phyloP scores from a whole-genome alignment of 2,888 invertebrate genomes.

The Bellardia bayeri region DNA sequence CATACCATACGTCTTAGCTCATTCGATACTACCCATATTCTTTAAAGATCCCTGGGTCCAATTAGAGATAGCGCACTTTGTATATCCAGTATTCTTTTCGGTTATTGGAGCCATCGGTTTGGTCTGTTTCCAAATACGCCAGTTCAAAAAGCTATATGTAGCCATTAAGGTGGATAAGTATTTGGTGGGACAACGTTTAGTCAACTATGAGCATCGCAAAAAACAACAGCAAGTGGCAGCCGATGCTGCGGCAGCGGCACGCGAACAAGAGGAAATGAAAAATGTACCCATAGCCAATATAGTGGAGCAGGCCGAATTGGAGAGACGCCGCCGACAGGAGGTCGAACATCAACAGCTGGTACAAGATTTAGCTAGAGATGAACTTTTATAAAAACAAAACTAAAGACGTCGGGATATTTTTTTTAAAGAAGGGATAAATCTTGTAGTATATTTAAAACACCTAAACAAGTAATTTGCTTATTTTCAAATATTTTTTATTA shows the following conservation, averaged over 20 bases:
- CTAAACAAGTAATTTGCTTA: constrained; percentile 23
- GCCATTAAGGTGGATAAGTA: constrained; percentile 99
- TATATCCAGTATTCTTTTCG: constrained; percentile 95
- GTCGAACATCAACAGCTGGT: constrained; percentile 64
- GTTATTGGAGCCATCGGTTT: constrained; percentile 88
- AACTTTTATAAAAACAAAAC: constrained; percentile 60
- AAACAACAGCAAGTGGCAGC: constrained; percentile 85
- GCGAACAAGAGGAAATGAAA: constrained; percentile 72
- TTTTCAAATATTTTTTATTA: constrained; percentile 12
- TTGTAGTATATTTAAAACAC: constrained; percentile 22
- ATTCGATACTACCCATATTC: constrained; percentile 89
- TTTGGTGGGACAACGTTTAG: constrained; percentile 97
- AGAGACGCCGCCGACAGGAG: constrained; percentile 65
- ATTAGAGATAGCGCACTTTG: constrained; percentile 91
- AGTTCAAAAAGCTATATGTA: constrained; percentile 97
- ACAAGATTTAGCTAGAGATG: constrained; percentile 71
- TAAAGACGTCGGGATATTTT: constrained; percentile 2
- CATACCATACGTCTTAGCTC: constrained; percentile 95
- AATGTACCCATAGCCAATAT: constrained; percentile 70
- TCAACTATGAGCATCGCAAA: constrained; percentile 96
- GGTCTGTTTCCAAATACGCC: constrained; percentile 93
- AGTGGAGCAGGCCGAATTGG: constrained; percentile 69
- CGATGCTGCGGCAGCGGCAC: constrained; percentile 76
- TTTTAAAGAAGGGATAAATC: constrained; percentile 8
- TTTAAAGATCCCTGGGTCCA: constrained; percentile 88